Conservation (phyloP, 2,113 vertebrate genomes). For the Blennius ocellaris region DNA sequence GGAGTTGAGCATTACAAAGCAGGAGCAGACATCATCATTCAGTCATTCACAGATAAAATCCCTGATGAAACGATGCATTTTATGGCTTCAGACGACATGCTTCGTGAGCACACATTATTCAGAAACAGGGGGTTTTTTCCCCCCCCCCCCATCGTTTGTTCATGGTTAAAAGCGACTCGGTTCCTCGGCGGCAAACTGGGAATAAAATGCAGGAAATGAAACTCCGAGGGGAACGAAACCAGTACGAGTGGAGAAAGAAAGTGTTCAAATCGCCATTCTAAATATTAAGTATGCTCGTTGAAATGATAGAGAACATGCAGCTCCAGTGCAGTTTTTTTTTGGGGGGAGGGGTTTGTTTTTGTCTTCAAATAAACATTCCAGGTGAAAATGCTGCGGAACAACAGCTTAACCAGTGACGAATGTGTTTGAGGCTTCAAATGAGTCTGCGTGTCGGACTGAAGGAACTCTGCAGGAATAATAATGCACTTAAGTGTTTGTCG, state of each 20-base stretch:
- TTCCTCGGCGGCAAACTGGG: conserved; percentile 24
- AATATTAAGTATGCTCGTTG: conserved; percentile 49
- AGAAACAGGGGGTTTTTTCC: conserved; percentile 14
- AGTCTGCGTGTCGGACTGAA: too few species aligned
- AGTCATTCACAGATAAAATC: conserved; percentile 77
- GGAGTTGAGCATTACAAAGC: conserved; percentile 75
- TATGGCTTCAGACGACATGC: conserved; percentile 76
- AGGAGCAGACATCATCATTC: conserved; percentile 67
- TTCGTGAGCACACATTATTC: conserved; percentile 65
- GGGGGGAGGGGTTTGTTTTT: conserved; percentile 26
- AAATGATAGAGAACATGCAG: conserved; percentile 67
- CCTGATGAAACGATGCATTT: conserved; percentile 70
- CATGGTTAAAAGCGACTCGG: conserved; percentile 28
- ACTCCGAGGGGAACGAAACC: conserved; percentile 33
- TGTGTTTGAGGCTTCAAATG: conserved; percentile 16
- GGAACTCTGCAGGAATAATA: conserved; percentile 50
- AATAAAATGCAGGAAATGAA: conserved; percentile 28
- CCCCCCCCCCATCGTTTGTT: conserved; percentile 28
- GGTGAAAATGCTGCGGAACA: conserved; percentile 57
- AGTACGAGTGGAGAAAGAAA: conserved; percentile 19
- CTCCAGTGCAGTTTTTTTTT: conserved; percentile 37
- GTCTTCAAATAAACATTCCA: conserved; percentile 51
- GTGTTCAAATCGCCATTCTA: conserved; percentile 29
- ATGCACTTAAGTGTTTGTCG: conserved; percentile 65
- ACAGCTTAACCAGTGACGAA: conserved; percentile 27